Base-by-base conservation (phyloP, 2,113 vertebrate genomes). In the Entomyzon cyanotis region DNA sequence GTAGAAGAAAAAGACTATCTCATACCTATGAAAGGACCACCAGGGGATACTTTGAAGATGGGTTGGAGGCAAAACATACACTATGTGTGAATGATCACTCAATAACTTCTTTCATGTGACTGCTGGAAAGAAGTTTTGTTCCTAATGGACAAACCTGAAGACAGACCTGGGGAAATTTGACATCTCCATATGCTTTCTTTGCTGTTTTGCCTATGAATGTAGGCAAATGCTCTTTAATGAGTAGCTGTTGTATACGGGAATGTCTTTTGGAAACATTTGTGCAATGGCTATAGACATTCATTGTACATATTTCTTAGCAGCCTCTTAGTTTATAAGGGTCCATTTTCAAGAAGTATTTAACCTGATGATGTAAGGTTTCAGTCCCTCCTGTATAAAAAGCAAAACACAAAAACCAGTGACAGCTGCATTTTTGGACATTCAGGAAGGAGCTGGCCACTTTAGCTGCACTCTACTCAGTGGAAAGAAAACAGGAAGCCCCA, bases 21-120 rank as follows among this genome's bases (percentile, higher is more conserved):
- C 62, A 41, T 76, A 81, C 52, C 59, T 89, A 83, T 27, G 56
- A 84, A 74, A 44, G 76, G 89, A 69, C 90, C 75, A 91, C 90
- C 92, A 83, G 30, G 6, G 11, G 30, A 46, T 63, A 42, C 75
- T 94, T 85, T 96, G 94, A 94, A 86, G 82, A 71, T 59, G 35
- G 47, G 24, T 82, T 23, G 28, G 59, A 89, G 25, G 42, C 39
- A 86, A 93, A 91, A 71, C 28, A n/a, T 28, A 10, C 22, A 3
- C n/a, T 89, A 3, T 69, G 9, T 85, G 77, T 67, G 56, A 93
- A 59, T 77, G 70, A 46, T 95, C 89, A 91, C 42, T 89, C 62
- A 53, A 62, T 41, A 91, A 77, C 75, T 80, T 73, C 41, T 91
- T 95, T 53, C 55, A 60, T 71, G 46, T 59, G 30, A 46, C 15